Conservation (phyloP, 2,797 vertebrate genomes). For the Sus cebifrons region DNA sequence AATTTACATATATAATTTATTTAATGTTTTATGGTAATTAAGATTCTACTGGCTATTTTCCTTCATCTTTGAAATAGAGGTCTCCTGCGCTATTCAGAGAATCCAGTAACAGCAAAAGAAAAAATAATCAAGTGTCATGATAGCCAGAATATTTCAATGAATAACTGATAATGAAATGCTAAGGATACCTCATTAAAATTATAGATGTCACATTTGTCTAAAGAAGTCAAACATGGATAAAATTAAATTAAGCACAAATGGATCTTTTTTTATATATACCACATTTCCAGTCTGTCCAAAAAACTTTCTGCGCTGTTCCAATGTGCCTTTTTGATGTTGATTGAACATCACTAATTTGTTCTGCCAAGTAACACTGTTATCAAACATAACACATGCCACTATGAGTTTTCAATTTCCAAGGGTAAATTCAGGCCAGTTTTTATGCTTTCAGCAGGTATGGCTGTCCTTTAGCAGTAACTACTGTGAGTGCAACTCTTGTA, state of each 20-base stretch:
- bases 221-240: not conserved
- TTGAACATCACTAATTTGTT: slow-evolving; percentile 58
- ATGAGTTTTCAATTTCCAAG: slow-evolving; percentile 41
- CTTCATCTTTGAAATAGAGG: not conserved
- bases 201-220: slow-evolving; percentile 15
- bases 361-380: slow-evolving; percentile 63
- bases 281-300: slow-evolving; percentile 8
- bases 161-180: not conserved
- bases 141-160: not conserved
- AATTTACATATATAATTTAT: not conserved
- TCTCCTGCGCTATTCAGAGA: not conserved
- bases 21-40: not conserved
- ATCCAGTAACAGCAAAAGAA: not conserved
- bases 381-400: slow-evolving; percentile 52
- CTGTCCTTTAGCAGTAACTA: slow-evolving; percentile 31
- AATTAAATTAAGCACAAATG: not conserved
- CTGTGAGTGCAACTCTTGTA: not conserved
- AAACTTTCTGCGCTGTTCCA: not conserved
- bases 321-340: not conserved
- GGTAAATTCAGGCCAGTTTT: slow-evolving; percentile 47
- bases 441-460: not conserved
- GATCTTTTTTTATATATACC: not conserved
- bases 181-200: not conserved
- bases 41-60: not conserved
- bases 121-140: not conserved